A percentile compares a stretch with the other conserved stretches of the same genome.
Conservation (phyloP, 2,797 vertebrate genomes). For the Anabas testudineus region DNA sequence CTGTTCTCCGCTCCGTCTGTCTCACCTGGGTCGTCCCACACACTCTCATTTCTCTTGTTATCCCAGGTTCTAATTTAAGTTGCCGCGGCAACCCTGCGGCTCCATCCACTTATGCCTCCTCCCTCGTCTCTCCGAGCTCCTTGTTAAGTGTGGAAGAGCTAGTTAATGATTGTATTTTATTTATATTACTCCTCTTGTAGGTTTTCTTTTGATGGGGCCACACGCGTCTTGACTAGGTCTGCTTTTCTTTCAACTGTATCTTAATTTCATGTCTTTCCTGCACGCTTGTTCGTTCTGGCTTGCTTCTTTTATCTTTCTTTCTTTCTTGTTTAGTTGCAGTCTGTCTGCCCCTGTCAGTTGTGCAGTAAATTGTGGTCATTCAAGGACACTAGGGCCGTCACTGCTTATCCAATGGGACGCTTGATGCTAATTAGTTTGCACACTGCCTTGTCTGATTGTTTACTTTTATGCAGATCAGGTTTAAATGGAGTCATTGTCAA, state of each 20-base stretch:
- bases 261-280: slow-evolving; percentile 21
- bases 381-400: slow-evolving; percentile 25
- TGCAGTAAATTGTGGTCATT: slow-evolving; percentile 47
- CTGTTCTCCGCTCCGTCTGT: slow-evolving; percentile 29
- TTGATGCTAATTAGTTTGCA: slow-evolving; percentile 49
- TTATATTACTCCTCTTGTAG: slow-evolving; percentile 37
- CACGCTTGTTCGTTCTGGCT: slow-evolving; percentile 14
- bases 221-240: slow-evolving; percentile 7
- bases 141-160: slow-evolving; percentile 63
- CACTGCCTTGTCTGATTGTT: slow-evolving; percentile 40
- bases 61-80: slow-evolving; percentile 73
- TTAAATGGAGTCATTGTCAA: slow-evolving; percentile 34
- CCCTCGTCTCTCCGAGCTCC: slow-evolving; percentile 48
- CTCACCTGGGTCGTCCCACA: slow-evolving; percentile 69
- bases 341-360: slow-evolving; percentile 4
- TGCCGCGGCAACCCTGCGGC: slow-evolving; percentile 71
- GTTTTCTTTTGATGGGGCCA: slow-evolving; percentile 29
- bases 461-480: slow-evolving; percentile 36
- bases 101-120: slow-evolving; percentile 46
- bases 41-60: slow-evolving; percentile 61
- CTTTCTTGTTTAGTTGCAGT: slow-evolving; percentile 8
- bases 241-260: slow-evolving; percentile 19
- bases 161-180: slow-evolving; percentile 70
- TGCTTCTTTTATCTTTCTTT: slow-evolving; percentile 4
- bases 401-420: slow-evolving; percentile 11